Evolutionary conservation across 2,797 vertebrate species (phyloP), one percentile per base, ranked within the genome.

Genomic region (Antennarius maculatus): DNA sequence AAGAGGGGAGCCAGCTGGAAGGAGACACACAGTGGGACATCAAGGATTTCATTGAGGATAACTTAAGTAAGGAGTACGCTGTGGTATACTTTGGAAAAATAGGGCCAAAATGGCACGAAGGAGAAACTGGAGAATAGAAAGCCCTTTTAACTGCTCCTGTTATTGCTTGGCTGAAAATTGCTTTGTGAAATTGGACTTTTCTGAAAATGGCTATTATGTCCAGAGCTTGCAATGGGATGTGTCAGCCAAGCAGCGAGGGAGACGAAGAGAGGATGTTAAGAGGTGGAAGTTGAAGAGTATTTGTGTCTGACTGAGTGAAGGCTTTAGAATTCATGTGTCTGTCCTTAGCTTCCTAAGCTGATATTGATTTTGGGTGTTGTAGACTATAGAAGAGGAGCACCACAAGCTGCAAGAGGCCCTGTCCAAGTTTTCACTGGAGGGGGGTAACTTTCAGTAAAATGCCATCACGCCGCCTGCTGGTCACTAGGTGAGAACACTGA

Each of bases 311-410:
- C 9, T 51, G 14, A 13, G 57, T 42, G 51, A n/a, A 31, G 14
- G 18, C 42, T 28, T 50, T 50, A 28, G 65, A 15, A 12, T 53
- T 45, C 39, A 4, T 57, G 29, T 62, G 65, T 47, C 52, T 69
- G 41, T 80, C 46, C 69, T 72, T 61, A 2, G 69, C 23, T 77
- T 84, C 66, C 61, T 77, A 76, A 81, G 69, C 55, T 75, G 77
- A 78, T 90, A 84, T 90, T 87, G 82, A 89, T 89, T 87, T 81
- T 84, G 59, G 74, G 69, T 82, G 60, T 82, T 72, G 54, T 76
- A 95, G 93, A 75, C 61, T 75, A 55, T 94, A 37, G 93, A 95
- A 79, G 92, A 93, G 31, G 90, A 88, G 46, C 86, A 93, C 87
- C 90, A 93, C 86, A 85, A 74, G 60, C 86, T 94, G 77, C 92